Base-by-base conservation (phyloP, 2,797 vertebrate species). In the Jordanella pulchra region DNA sequence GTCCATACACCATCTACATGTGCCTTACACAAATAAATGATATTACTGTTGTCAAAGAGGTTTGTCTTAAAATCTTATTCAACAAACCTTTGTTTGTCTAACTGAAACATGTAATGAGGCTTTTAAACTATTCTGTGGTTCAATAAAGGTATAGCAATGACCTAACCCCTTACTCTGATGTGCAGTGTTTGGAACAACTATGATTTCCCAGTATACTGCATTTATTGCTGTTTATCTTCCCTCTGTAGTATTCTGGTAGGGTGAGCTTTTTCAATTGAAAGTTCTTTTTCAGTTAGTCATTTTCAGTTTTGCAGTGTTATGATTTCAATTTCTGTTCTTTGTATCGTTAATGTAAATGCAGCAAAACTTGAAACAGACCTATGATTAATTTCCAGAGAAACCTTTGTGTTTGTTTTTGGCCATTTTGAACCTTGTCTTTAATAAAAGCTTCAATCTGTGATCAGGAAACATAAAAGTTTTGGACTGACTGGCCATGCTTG, bases 1-100 rank as follows among this genome's bases (percentile, higher is more conserved):
- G 93, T 87, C 82, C 88, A 84, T 69, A 64, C 69, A 83, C 70
- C 72, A 79, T 48, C 84, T 74, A 81, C 77, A 73, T 73, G n/a
- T n/a, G 69, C 71, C 58, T 80, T 51, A 63, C 60, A 45, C 17
- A 63, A 67, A 23, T 58, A 27, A 30, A 71, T 27, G 55, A 55
- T 61, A 27, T 54, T 51, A 32, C 56, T 69, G 1, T 7, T 66
- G 30, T 61, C 23, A n/a, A 15, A 53, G n/a, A 7, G 11, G 2
- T 30, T 32, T 17, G 58, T 25, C n/a, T 58, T 35, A 21, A 71
- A 69, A 28, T 17, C 64, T 1, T 1, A 67, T 54, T 30, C 23
- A 28, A 67, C 28, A 1, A 14, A 42, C 60, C 12, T 63, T 14
- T 5, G 12, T 44, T 15, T 25, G 3, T 44, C 60, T 25, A 7